Evolutionary conservation across 2,888 invertebrate genomes (phyloP), one percentile per base, ranked within the genome.

Genomic region (Coenonympha glycerion): DNA sequence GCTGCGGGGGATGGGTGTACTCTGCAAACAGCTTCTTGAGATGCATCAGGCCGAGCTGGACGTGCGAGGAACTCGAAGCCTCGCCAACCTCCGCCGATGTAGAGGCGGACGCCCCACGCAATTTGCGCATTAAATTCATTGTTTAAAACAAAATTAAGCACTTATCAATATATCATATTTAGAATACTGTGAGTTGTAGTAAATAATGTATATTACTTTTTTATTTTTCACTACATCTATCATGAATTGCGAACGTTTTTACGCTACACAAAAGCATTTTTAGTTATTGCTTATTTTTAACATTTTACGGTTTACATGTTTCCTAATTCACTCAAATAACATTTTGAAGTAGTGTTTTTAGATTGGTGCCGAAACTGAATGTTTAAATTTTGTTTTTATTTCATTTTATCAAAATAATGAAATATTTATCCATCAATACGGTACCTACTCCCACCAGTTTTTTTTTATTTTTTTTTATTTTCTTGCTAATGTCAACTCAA

Each of bases 21-120:
- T 98, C 98, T 45, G 95, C 92, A 79, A 98, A 99, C 30, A 99
- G 89, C 81, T 99, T 99, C 72, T 98, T 95, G 42, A 99, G 90
- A 74, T 99, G 98, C 92, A 96, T 96, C 50, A 99, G 90, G 28
- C 97, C 98, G 52, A 99, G 90, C 68, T 97, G 95, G 47, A 95
- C 91, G 71, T 95, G 95, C 55, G 93, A 90, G 50, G 91, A 89
- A 57, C 90, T 88, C 31, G 91, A 81, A 18, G 89, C 85, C 57
- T 90, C 90, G 26, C 89, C 80, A 58, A 89, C 87, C 57, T 92
- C 91, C 34, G 81, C 64, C 58, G 84, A 72, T 58, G 86, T 70
- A 76, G 85, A 79, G 61, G 80, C 76, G 59, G 85, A 75, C 60
- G 83, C 81, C 62, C 86, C 84, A 77, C 96, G 91, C 84, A 96